phyloP scores from a whole-genome alignment of 2,113 vertebrate genomes.

The Caranx melampygus region DNA sequence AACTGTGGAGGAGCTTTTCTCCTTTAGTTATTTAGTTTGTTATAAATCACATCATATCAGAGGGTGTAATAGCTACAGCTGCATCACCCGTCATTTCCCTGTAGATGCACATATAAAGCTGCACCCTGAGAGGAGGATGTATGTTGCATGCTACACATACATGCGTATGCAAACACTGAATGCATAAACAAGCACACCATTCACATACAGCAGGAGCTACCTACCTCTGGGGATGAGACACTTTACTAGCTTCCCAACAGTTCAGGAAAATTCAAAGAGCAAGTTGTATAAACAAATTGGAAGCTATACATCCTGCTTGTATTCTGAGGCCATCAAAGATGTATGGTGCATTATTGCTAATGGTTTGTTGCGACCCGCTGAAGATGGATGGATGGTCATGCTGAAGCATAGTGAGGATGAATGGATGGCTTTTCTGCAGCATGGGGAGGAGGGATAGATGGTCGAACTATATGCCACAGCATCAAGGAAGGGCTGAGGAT shows the following conservation, averaged over 20 bases:
- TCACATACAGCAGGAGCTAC: neutral
- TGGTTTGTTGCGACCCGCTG: constrained; percentile 29
- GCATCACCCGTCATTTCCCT: too few species aligned
- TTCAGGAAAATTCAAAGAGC: neutral
- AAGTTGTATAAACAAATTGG: neutral
- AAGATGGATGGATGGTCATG: constrained; percentile 53
- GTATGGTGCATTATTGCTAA: constrained; percentile 42
- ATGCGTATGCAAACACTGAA: neutral
- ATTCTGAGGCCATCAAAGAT: constrained; percentile 23
- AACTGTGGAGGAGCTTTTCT: neutral
- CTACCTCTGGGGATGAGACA: neutral
- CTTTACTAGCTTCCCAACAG: neutral
- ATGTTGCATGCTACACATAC: neutral
- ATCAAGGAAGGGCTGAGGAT: constrained; percentile 51
- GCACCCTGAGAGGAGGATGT: neutral
- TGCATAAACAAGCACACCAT: neutral
- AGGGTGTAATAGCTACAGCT: constrained; percentile 8
- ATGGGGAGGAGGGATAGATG: constrained; percentile 45
- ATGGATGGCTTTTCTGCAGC: constrained; percentile 40
- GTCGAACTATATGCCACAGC: constrained; percentile 20
- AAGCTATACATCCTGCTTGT: constrained; percentile 9
- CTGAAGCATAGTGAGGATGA: constrained; percentile 49
- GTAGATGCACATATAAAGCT: constrained; percentile 28
- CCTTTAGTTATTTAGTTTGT: neutral
- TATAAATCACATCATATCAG: constrained; percentile 4